Conservation (phyloP, 2,797 vertebrate species). For the Myotis findleyi region DNA sequence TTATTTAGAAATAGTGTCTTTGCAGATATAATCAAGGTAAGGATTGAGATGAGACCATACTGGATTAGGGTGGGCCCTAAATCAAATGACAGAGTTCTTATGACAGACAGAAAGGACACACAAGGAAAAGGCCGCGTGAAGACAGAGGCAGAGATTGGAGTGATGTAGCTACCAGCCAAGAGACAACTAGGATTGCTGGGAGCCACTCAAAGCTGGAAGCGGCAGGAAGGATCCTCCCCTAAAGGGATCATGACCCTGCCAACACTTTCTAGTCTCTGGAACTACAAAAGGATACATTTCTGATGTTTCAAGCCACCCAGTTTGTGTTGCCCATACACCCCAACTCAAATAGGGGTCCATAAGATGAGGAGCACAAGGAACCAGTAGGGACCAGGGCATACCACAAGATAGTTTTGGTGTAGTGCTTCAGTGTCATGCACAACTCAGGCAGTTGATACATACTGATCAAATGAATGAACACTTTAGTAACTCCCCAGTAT, state of each 20-base stretch:
- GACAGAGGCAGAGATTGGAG: background rate
- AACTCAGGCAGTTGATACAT: background rate
- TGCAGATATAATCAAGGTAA: background rate
- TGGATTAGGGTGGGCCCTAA: background rate
- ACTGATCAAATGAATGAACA: background rate
- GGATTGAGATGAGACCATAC: background rate
- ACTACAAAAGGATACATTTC: background rate
- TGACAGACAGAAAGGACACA: background rate
- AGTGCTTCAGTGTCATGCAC: background rate
- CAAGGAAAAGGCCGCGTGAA: rapidly evolving
- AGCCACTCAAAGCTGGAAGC: background rate
- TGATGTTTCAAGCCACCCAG: background rate
- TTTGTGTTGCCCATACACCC: background rate
- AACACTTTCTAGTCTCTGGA: background rate
- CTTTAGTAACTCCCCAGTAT: background rate
- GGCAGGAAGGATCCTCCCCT: background rate
- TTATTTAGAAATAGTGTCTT: background rate
- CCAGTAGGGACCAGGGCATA: background rate
- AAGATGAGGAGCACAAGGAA: background rate
- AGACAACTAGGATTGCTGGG: background rate
- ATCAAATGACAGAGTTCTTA: background rate
- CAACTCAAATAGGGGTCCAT: background rate
- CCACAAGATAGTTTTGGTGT: background rate
- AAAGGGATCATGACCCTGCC: background rate
- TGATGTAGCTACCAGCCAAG: background rate